Conservation (phyloP, 2,113 vertebrate genomes). For the Nymphicus hollandicus region DNA sequence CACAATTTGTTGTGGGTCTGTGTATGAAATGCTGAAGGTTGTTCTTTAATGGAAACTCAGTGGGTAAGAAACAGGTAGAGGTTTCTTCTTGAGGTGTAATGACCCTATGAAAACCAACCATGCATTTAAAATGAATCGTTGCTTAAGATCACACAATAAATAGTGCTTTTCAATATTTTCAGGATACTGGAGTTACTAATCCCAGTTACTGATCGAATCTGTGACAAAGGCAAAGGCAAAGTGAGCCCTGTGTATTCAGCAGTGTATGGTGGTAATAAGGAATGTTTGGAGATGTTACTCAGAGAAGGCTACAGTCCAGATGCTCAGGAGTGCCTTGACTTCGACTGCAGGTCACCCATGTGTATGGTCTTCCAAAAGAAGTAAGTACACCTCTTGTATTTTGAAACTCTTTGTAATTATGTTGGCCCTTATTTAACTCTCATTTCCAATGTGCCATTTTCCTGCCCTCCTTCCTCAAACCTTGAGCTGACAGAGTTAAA, state of each 20-base stretch:
- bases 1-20: background rate
- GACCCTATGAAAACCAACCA: rapidly evolving
- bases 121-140: background rate
- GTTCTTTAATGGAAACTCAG: background rate
- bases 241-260: conserved; percentile 93
- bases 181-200: conserved; percentile 84
- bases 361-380: conserved; percentile 74
- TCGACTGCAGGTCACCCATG: conserved; percentile 79
- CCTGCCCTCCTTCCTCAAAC: background rate
- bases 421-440: background rate
- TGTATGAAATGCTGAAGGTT: background rate
- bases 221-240: conserved; percentile 76
- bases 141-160: background rate
- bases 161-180: background rate
- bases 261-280: conserved; percentile 68
- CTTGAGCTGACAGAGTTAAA: background rate
- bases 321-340: conserved; percentile 82
- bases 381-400: conserved; percentile 47
- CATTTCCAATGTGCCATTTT: rapidly evolving
- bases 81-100: background rate
- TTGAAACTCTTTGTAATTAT: background rate
- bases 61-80: background rate
- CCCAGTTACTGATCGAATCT: conserved; percentile 67
- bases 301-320: conserved; percentile 83
- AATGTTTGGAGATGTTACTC: conserved; percentile 79